Base-by-base conservation (phyloP, 2,113 vertebrate genomes). In the Pycnonotus jocosus region DNA sequence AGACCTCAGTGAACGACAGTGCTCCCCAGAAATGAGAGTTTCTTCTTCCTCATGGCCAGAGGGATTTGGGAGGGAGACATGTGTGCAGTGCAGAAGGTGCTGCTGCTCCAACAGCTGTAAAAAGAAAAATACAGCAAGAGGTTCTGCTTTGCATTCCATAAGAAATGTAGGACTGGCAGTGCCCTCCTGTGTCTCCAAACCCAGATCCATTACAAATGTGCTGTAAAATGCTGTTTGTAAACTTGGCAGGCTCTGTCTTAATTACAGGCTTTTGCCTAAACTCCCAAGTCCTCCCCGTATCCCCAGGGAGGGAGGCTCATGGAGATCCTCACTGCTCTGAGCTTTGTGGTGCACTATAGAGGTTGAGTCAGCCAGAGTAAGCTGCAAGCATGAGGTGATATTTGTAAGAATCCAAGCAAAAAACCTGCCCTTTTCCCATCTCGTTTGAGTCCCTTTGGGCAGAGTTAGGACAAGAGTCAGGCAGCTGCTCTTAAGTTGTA, bases 21-120 rank as follows among this genome's bases (percentile, higher is more conserved):
- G 30, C 37, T 83, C 73, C 33, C 62, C 85, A 84, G 81, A 95
- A 84, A 94, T 64, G 15, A 33, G 64, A 51, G 40, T 50, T 80
- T 60, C 83, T 51, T 85, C 93, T 56, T 88, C 79, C 42, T 72
- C 56, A 7, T 81, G 68, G 81, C 38, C 90, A 64, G n/a, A 88
- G 33, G 19, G 57, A 28, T 81, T 94, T 79, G 72, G 35, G 64
- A 78, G 33, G 72, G 57, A 81, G 56, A 54, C 72, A 37, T 80
- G 14, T 22, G 33, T 2, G 9, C 30, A 15, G 73, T 90, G 51
- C 70, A 88, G 78, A 70, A 92, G 28, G 74, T 90, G 35, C 73
- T 86, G 40, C 12, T 9, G 47, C 80, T 89, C 1, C 0, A n/a
- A 56, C 11, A 42, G 33, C 33, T 35, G 7, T 20, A 16, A 30